These are phyloP conservation scores for Teinopalpus imperialis DNA, from an alignment of 2,888 invertebrate species.

Conservation along the genomic window DNA sequence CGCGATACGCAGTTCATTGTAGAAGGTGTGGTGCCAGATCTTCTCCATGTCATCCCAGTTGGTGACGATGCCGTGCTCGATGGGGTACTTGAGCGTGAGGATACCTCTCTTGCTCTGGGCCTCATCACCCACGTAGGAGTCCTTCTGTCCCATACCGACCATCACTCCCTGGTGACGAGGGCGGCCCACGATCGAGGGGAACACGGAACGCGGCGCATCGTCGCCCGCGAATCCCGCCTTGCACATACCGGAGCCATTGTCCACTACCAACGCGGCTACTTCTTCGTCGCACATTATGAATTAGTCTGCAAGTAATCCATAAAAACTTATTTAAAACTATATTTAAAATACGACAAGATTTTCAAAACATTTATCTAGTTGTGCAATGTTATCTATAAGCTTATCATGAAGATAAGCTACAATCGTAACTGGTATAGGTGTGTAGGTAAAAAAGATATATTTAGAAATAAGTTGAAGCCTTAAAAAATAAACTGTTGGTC, in stretches of 20 bases:
- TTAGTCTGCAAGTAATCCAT: slow-evolving; percentile 59
- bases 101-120: slow-evolving; percentile 98
- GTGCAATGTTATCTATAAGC: not conserved
- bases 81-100: slow-evolving; percentile 96
- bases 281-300: slow-evolving; percentile 82
- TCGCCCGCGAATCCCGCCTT: slow-evolving; percentile 98
- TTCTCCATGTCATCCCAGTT: slow-evolving; percentile 99
- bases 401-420: slow-evolving; percentile 17
- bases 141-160: slow-evolving; percentile 99
- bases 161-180: slow-evolving; percentile 97
- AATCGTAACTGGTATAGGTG: too few species aligned
- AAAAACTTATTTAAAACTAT: too few species aligned
- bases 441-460: too few species aligned
- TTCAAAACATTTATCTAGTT: not conserved
- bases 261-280: slow-evolving; percentile 95
- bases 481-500: too few species aligned
- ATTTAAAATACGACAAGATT: too few species aligned
- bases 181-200: slow-evolving; percentile 97
- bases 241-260: slow-evolving; percentile 99
- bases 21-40: slow-evolving; percentile 99
- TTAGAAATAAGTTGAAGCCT: too few species aligned
- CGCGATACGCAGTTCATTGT: slow-evolving; percentile 97
- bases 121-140: slow-evolving; percentile 97
- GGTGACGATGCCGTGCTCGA: slow-evolving; percentile 98
- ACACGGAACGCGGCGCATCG: slow-evolving; percentile 96